phyloP scores from a whole-genome alignment of 1,140 invertebrate species.

The Paraescarpia echinospica region DNA sequence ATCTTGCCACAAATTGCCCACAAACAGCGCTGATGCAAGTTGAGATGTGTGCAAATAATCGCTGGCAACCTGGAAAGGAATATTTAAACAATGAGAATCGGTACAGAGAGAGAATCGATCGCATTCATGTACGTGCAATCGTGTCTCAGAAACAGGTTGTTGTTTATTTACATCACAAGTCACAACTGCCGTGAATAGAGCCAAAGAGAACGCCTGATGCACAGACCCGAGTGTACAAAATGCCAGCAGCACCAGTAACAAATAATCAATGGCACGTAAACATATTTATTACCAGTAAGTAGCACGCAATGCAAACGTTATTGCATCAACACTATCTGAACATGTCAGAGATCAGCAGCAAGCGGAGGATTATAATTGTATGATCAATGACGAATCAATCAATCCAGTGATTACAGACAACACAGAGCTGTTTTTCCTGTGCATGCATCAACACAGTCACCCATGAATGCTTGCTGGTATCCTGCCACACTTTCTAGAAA shows the following conservation, averaged over 20 bases:
- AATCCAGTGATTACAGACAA: neutral
- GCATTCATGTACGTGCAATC: neutral
- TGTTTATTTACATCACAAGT: neutral
- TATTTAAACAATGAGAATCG: neutral
- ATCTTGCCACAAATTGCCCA: neutral
- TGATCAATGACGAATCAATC: neutral
- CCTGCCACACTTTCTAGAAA: neutral
- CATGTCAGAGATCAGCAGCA: neutral
- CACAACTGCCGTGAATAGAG: neutral
- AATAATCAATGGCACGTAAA: neutral
- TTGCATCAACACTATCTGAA: neutral
- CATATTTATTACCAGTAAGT: neutral
- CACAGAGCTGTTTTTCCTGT: neutral
- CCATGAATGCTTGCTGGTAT: neutral
- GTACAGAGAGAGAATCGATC: neutral
- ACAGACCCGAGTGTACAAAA: neutral
- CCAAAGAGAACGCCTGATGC: neutral
- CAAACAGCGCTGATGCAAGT: no score
- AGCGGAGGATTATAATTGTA: neutral
- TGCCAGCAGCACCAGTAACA: neutral
- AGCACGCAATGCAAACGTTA: neutral
- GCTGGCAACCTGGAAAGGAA: neutral
- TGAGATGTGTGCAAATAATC: no score
- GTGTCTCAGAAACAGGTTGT: neutral
- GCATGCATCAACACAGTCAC: neutral